Conservation (phyloP, 2,797 vertebrate genomes). For the Sorex maritimensis region DNA sequence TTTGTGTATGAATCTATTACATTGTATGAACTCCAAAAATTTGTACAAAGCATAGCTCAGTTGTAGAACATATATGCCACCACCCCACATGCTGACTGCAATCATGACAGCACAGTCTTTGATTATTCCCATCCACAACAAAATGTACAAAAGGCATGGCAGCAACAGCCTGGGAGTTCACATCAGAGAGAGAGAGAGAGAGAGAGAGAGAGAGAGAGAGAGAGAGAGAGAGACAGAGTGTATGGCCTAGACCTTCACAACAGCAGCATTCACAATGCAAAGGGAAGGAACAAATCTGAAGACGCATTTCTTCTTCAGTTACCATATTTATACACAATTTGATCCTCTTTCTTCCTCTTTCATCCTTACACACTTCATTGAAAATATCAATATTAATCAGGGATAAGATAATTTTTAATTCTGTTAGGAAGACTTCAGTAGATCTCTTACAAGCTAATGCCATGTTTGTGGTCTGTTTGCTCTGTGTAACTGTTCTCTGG, state of each 20-base stretch:
- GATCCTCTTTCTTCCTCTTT: not conserved
- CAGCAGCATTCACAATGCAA: not conserved
- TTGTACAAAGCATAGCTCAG: no score
- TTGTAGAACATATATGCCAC: no score
- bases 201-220: no score
- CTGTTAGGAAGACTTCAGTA: slow-evolving; percentile 71
- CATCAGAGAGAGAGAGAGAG: no score
- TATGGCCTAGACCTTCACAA: no score
- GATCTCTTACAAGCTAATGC: slow-evolving; percentile 70
- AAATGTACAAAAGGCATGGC: no score
- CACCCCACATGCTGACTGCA: no score
- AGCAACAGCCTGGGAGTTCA: no score
- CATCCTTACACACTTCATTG: not conserved
- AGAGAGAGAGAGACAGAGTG: no score
- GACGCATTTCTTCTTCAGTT: slow-evolving; percentile 2
- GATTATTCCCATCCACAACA: no score
- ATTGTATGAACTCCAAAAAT: no score
- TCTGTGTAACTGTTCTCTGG: slow-evolving; percentile 63
- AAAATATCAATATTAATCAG: slow-evolving; percentile 60
- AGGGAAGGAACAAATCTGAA: not conserved
- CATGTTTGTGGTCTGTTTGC: slow-evolving; percentile 80
- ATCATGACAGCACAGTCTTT: no score
- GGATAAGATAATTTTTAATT: slow-evolving; percentile 70
- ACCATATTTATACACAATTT: not conserved
- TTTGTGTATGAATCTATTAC: not conserved